Conservation (phyloP, 2,113 vertebrate species). For the Corythaixoides concolor region DNA sequence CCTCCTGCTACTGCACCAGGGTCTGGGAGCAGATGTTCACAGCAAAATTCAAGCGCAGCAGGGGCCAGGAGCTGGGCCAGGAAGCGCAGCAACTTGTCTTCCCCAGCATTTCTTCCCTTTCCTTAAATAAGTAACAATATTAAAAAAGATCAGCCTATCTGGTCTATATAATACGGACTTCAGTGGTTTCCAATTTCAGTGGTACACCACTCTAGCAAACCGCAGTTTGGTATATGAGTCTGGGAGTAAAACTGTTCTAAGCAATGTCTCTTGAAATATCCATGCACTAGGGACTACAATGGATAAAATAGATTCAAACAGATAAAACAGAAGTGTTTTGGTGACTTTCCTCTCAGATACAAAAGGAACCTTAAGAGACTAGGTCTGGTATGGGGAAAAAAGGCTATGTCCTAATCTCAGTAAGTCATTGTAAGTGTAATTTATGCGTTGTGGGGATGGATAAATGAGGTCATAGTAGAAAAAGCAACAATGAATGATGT, state of each 20-base stretch:
- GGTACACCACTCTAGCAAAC: not conserved
- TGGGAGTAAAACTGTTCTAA: not conserved
- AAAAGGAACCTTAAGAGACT: not conserved
- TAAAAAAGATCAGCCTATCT: not conserved
- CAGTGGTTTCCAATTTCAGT: not conserved
- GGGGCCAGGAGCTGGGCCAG: not conserved
- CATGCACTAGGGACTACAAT: not conserved
- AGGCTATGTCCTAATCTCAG: not conserved
- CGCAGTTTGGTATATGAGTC: not conserved
- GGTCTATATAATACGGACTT: not conserved
- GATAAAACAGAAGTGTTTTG: not conserved
- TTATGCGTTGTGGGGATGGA: not conserved
- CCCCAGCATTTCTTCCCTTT: not conserved
- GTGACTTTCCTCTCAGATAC: not conserved
- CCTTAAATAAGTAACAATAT: not conserved
- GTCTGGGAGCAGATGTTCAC: not conserved
- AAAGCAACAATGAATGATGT: not conserved
- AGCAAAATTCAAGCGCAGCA: not conserved
- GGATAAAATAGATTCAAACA: not conserved
- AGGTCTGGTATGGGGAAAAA: not conserved
- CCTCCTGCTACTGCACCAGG: not conserved
- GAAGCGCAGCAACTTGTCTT: not conserved
- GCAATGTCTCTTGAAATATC: not conserved
- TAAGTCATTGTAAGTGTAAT: not conserved
- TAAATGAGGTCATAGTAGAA: not conserved